A percentile compares a stretch with the other conserved stretches of the same genome.
phyloP scores from a whole-genome alignment of 30 jellyfish, hydroid and myxozoan genomes.

The Hydractinia echinata region DNA sequence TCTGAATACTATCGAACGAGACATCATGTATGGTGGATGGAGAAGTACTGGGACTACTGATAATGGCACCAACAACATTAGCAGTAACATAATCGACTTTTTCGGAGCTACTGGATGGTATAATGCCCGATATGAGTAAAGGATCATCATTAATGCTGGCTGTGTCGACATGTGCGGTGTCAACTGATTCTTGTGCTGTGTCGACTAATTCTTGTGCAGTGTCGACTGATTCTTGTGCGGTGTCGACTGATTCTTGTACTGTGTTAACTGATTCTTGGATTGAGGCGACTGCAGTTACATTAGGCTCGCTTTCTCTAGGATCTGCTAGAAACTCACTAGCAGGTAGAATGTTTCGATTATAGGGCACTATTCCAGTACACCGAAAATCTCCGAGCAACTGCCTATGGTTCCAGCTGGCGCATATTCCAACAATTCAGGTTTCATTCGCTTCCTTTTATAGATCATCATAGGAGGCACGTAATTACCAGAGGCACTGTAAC shows the following conservation, averaged over 20 bases:
- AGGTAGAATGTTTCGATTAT: conserved; percentile 29
- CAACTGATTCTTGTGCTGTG: too few species aligned
- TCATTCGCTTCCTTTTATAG: conserved; percentile 49
- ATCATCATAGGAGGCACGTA: conserved; percentile 48
- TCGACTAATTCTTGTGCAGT: too few species aligned
- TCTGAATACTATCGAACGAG: conserved; percentile 14
- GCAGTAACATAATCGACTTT: neutral
- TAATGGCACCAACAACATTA: neutral
- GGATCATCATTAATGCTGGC: too few species aligned
- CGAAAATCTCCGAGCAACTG: conserved; percentile 31
- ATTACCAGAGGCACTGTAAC: conserved; percentile 40
- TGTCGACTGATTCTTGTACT: too few species aligned
- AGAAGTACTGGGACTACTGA: neutral
- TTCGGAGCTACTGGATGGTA: neutral
- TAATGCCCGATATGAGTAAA: too few species aligned
- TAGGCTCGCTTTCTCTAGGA: conserved; percentile 6
- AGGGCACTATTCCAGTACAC: conserved; percentile 41
- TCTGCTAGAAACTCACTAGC: conserved; percentile 1
- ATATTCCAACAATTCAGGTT: conserved; percentile 42
- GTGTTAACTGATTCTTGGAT: too few species aligned
- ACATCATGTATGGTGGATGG: neutral
- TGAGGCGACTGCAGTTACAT: too few species aligned
- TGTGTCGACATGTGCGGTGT: too few species aligned
- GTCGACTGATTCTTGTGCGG: too few species aligned
- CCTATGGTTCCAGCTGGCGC: conserved; percentile 38